These are phyloP conservation scores for Diploptera punctata DNA, from an alignment of 2,888 invertebrate genomes.

Conservation along the genomic window DNA sequence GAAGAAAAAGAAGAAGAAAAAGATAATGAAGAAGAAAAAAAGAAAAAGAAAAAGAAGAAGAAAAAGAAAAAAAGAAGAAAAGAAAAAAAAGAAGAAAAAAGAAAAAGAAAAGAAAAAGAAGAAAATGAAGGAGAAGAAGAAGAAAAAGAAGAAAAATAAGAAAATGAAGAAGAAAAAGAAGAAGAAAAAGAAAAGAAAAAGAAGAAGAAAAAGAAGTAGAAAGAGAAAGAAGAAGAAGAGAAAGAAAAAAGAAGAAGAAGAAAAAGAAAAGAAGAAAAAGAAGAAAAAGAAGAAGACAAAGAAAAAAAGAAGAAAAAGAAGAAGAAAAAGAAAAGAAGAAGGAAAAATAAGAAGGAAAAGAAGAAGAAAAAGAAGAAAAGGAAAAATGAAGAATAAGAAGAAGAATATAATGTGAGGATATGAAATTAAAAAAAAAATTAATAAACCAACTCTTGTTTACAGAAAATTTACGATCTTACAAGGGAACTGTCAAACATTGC, in stretches of 20 bases:
- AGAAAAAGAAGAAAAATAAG: not conserved
- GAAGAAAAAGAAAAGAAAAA: not conserved
- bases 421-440: no score
- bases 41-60: not conserved
- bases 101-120: not conserved
- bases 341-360: not conserved
- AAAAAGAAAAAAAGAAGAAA: not conserved
- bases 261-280: not conserved
- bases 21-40: no score
- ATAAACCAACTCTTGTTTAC: no score
- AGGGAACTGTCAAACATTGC: no score
- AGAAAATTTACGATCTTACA: no score
- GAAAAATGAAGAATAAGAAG: not conserved
- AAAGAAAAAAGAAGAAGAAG: not conserved
- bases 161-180: no score
- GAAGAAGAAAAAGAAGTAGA: not conserved
- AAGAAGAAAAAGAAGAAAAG: not conserved
- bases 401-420: not conserved
- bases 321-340: not conserved
- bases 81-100: not conserved
- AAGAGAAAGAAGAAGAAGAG: not conserved
- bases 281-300: not conserved
- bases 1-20: not conserved
- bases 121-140: not conserved
- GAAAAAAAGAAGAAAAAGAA: not conserved